Conservation (phyloP, 2,113 vertebrate species). For the Onychorhynchus coronatus region DNA sequence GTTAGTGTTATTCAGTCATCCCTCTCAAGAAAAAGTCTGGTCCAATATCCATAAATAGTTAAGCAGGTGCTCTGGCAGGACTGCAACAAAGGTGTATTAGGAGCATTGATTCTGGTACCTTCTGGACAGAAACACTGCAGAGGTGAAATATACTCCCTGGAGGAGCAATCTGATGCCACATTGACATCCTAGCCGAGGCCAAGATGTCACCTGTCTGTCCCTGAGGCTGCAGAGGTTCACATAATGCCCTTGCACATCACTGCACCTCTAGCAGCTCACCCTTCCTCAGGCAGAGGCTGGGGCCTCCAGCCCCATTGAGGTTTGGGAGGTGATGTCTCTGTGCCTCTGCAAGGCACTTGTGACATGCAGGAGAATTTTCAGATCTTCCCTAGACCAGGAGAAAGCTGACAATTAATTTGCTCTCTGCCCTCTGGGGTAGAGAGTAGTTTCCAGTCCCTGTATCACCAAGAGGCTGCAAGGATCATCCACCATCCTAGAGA, state of each 20-base stretch:
- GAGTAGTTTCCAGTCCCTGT: neutral
- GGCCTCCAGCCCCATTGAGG: neutral
- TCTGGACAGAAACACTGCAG: neutral
- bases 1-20: neutral
- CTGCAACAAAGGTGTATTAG: neutral
- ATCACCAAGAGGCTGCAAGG: neutral
- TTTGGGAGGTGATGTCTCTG: neutral
- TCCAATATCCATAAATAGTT: neutral
- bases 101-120: neutral
- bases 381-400: neutral
- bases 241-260: neutral
- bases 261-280: neutral
- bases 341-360: neutral
- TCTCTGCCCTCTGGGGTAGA: neutral
- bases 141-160: neutral
- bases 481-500: neutral
- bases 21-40: neutral
- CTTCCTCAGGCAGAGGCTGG: neutral
- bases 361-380: neutral
- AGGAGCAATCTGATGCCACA: neutral
- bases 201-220: neutral
- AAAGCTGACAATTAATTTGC: neutral
- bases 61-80: neutral
- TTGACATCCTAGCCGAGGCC: fast-evolving
- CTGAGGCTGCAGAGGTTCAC: neutral